Evolutionary conservation across 30 jellyfish, hydroid and myxozoan genomes (phyloP), one percentile per base, ranked within the genome.

Genomic region (Aurelia sp.): DNA sequence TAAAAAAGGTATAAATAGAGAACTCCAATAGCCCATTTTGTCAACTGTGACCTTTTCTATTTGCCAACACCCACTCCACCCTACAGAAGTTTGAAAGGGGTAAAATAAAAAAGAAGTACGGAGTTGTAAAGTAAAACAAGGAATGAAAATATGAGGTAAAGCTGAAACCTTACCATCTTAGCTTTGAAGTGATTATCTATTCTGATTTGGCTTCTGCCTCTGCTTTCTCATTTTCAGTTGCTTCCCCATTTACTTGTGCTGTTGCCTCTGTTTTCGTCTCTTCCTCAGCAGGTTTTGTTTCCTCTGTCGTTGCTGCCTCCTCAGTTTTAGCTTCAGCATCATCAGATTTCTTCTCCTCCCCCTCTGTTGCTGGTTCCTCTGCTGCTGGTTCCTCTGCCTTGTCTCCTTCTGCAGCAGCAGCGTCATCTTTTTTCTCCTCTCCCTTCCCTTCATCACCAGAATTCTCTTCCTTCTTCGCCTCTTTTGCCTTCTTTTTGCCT

Each of bases 401-500:
- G 20, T 16, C 59, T 22, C 19, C 90, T 58, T 63, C 82, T 9
- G 44, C 69, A 18, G 63, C 63, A 9, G 44, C 57, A 17, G 30
- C 77, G 7, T 67, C 91, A 33, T 82, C 75, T 21, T 69, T 66
- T 19, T 53, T 87, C 76, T 89, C 88, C 87, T 80, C 89, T 4
- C 79, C 67, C 76, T 89, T 72, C 15, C 59, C 88, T 48, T 88
- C 91, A 67, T 81, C 88, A 10, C 50, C 51, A 7, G 90, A 78
- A 17, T 55, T 60, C 40, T 90, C 97, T 8, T 81, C 90, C 31
- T 81, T 79, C 85, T 90, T 82, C 58, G 69, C 73, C 41, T 77
- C 95, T 63, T 74, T 92, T 24, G 79, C 89, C 88, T 81, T 81
- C 88, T 92, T 92, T 69, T 92, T 92, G 63, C 86, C 82, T 8